A percentile compares a stretch with the other conserved stretches of the same genome.
Evolutionary conservation across 2,888 invertebrate species (phyloP).

Genomic region (Neuroscelio doddi): DNA sequence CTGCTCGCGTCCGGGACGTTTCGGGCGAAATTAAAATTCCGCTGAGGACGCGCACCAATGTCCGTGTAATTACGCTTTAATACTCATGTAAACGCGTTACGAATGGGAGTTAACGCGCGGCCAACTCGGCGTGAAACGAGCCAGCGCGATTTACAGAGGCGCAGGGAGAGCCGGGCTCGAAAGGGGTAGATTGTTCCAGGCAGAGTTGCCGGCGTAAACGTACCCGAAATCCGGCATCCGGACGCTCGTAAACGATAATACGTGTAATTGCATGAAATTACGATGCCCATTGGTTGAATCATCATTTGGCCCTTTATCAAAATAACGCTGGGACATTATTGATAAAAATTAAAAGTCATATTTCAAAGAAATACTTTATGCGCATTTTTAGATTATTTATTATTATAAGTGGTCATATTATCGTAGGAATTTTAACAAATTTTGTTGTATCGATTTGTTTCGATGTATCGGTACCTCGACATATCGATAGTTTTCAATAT

Average conservation of each 20-base stretch:
- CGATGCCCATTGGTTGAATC: conserved; percentile 46
- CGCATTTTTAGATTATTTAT: too few relatives aligned
- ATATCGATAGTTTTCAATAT: too few relatives aligned
- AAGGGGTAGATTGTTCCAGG: conserved; percentile 33
- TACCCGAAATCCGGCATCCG: conserved; percentile 31
- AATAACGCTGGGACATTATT: neutral
- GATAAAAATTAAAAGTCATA: too few relatives aligned
- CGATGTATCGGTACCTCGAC: too few relatives aligned
- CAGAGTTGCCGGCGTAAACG: conserved; percentile 32
- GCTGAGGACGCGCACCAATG: conserved; percentile 52
- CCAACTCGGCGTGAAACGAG: conserved; percentile 46
- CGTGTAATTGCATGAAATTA: conserved; percentile 69
- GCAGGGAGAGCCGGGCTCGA: conserved; percentile 2
- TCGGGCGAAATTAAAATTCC: conserved; percentile 62
- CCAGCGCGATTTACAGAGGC: conserved; percentile 30
- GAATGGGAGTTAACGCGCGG: conserved; percentile 39
- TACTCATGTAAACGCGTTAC: conserved; percentile 65
- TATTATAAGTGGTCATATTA: too few relatives aligned
- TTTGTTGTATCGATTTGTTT: too few relatives aligned
- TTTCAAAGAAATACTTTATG: too few relatives aligned
- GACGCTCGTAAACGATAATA: conserved; percentile 54
- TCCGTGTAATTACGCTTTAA: conserved; percentile 67
- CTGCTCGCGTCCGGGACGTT: conserved; percentile 35
- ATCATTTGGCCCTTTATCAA: conserved; percentile 34
- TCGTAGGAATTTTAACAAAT: too few relatives aligned